Evolutionary conservation across 2,113 vertebrate genomes (phyloP), one percentile per base, ranked within the genome.

Genomic region (Varanus salvator): DNA sequence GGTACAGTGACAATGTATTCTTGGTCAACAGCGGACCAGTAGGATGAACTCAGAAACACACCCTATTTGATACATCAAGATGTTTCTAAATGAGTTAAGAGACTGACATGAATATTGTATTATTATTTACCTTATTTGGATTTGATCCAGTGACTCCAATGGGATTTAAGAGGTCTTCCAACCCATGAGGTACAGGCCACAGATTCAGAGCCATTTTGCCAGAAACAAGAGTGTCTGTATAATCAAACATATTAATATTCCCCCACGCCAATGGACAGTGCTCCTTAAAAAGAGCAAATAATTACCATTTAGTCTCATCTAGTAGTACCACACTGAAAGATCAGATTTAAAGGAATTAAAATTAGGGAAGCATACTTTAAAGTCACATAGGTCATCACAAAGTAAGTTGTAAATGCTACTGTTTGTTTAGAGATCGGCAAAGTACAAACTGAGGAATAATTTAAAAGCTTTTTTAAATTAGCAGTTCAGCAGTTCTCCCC

Each of bases 171-270:
- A 99, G 97, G 93, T 99, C 99, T 97, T 99, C 99, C 94, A 99
- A 97, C 64, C 99, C 99, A 91, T 99, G 99, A 95, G 99, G 99
- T 89, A 99, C 98, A 87, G 99, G 98, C 99, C 99, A 99, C 90
- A 99, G 98, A 96, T 99, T 99, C 95, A 99, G 97, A 95, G 99
- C 99, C 98, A 99, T 99, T 96, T 99, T 99, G 93, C 98, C 98
- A 93, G 99, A 98, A 85, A 99, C 99, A 83, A 99, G 96, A 80
- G 98, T 99, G 96, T 99, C 98, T 75, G 98, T 99, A 92, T 99
- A 99, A 96, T 99, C 99, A 95, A 99, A 99, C 95, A 99, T 96
- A 95, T 99, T 99, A 96, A 99, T 98, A 89, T 99, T 99, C 93
- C 99, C 99, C 99, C 99, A 99, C 85, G 99, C 99, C 93, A 99